phyloP scores from a whole-genome alignment of 2,113 vertebrate genomes.

The Oncorhynchus mykiss region DNA sequence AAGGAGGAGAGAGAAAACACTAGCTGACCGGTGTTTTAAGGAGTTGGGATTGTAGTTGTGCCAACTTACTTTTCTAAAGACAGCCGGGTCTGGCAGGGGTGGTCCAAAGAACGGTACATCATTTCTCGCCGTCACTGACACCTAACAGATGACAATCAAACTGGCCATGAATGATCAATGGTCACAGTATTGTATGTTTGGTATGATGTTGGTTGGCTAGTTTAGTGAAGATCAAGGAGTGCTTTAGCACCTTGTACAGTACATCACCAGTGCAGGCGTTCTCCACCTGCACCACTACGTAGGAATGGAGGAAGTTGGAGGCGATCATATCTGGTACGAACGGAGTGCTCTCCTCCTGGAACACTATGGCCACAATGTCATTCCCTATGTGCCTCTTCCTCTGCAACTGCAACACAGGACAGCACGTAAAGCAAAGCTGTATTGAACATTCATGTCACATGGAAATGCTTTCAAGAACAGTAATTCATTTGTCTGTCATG shows the following conservation, averaged over 20 bases:
- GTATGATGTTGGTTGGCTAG: background rate
- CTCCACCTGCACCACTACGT: slow-evolving; percentile 91
- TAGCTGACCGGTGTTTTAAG: background rate
- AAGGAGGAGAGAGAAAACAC: background rate
- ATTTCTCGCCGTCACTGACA: slow-evolving; percentile 90
- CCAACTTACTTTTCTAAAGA: slow-evolving; percentile 87
- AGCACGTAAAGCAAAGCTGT: slow-evolving; percentile 54
- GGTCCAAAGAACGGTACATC: slow-evolving; percentile 96
- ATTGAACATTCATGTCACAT: slow-evolving; percentile 78
- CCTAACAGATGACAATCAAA: slow-evolving; percentile 64
- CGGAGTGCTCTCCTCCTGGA: slow-evolving; percentile 96
- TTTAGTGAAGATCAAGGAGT: background rate
- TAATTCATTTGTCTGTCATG: background rate
- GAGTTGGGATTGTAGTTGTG: background rate
- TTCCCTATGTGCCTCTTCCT: slow-evolving; percentile 97
- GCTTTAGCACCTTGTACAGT: slow-evolving; percentile 84
- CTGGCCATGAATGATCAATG: background rate
- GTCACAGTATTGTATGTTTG: background rate
- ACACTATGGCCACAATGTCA: slow-evolving; percentile 94
- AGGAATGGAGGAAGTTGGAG: slow-evolving; percentile 96
- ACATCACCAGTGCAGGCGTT: slow-evolving; percentile 76
- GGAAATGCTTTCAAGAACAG: background rate
- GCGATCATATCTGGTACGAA: slow-evolving; percentile 99
- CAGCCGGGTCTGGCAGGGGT: slow-evolving; percentile 85
- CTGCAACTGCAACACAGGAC: slow-evolving; percentile 81